A percentile compares a stretch with the other conserved stretches of the same genome.
Evolutionary conservation across 2,888 invertebrate species (phyloP).

Genomic region (Papilio protenor): DNA sequence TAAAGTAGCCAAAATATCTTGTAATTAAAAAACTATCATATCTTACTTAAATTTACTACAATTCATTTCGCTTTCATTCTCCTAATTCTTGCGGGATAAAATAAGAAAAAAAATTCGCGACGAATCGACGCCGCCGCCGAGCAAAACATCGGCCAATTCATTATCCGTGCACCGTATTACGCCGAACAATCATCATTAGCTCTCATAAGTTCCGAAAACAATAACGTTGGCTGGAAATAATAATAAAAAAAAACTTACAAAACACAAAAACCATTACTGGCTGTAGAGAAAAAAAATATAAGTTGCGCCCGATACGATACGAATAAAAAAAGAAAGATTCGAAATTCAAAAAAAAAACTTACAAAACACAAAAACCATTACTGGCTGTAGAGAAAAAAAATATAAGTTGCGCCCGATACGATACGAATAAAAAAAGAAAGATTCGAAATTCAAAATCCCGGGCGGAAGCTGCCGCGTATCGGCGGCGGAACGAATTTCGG

Average conservation of each 20-base stretch:
- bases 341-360: slow-evolving; percentile 70
- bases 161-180: slow-evolving; percentile 62
- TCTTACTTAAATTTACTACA: slow-evolving; percentile 19
- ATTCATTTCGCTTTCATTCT: slow-evolving; percentile 30
- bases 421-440: slow-evolving; percentile 57
- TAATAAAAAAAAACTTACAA: slow-evolving; percentile 51
- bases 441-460: slow-evolving; percentile 74
- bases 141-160: slow-evolving; percentile 59
- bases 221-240: slow-evolving; percentile 57
- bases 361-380: slow-evolving; percentile 44
- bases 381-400: too few species aligned
- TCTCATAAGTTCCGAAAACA: slow-evolving; percentile 67
- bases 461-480: slow-evolving; percentile 73
- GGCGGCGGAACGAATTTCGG: slow-evolving; percentile 75
- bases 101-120: slow-evolving; percentile 36
- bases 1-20: neutral
- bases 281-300: too few species aligned
- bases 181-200: slow-evolving; percentile 67
- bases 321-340: slow-evolving; percentile 61
- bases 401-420: slow-evolving; percentile 47
- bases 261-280: slow-evolving; percentile 32
- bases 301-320: slow-evolving; percentile 47
- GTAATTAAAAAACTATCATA: neutral
- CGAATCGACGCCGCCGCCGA: slow-evolving; percentile 42
- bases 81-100: neutral